These are phyloP conservation scores for Operophtera brumata DNA, from an alignment of 2,888 invertebrate genomes.

Conservation along the genomic window DNA sequence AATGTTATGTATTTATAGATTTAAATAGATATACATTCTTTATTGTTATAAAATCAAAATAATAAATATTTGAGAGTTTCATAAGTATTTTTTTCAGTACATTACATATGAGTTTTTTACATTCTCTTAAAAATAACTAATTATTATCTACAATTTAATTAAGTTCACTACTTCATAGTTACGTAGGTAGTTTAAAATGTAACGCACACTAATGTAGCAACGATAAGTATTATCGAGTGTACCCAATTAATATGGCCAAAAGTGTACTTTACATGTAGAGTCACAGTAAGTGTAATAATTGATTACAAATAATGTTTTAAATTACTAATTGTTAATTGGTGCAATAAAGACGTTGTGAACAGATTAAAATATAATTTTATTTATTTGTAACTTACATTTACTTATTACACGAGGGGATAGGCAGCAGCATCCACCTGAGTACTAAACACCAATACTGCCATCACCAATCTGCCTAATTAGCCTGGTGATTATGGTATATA, in stretches of 20 bases:
- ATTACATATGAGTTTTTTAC: too few species aligned
- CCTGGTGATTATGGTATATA: too few species aligned
- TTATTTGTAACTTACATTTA: too few species aligned
- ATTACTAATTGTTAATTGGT: constrained; percentile 62
- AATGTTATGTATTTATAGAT: constrained; percentile 13
- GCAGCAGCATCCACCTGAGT: too few species aligned
- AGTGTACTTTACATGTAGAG: constrained; percentile 6
- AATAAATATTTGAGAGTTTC: too few species aligned
- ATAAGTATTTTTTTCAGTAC: too few species aligned
- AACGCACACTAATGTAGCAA: constrained; percentile 11
- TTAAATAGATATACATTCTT: neutral
- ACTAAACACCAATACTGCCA: too few species aligned
- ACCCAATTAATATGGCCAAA: constrained; percentile 9
- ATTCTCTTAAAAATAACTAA: neutral
- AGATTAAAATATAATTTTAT: constrained; percentile 38
- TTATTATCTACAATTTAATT: too few species aligned
- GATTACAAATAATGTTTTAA: neutral
- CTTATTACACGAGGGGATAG: too few species aligned
- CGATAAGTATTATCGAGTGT: neutral
- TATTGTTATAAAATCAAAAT: neutral
- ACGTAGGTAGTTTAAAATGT: neutral
- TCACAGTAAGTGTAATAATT: too few species aligned
- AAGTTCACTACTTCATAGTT: neutral
- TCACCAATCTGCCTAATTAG: too few species aligned
- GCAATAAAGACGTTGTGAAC: constrained; percentile 75